Evolutionary conservation across 2,888 invertebrate species (phyloP).

Genomic region (Stictocephala bisonia): DNA sequence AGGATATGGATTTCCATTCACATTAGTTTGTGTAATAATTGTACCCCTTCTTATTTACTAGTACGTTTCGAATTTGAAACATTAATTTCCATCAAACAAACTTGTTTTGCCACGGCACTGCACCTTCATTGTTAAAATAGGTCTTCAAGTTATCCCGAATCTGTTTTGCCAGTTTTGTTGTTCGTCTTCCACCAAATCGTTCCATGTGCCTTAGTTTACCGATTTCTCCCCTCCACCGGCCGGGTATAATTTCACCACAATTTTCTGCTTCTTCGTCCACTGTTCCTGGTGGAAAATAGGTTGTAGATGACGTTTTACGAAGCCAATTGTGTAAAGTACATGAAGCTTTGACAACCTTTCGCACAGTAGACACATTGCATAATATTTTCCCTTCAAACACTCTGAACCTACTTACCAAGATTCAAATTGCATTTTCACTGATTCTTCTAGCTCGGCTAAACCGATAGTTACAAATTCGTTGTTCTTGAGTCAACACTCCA

Average conservation of each 20-base stretch:
- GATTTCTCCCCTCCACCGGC: neutral
- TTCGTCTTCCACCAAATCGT: neutral
- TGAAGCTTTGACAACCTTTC: conserved; percentile 7
- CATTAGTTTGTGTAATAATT: too few relatives aligned
- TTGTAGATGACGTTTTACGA: neutral
- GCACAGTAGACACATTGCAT: neutral
- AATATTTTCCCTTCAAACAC: conserved; percentile 48
- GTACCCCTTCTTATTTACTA: too few relatives aligned
- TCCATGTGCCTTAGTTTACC: neutral
- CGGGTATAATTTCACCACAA: conserved; percentile 21
- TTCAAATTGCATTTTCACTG: conserved; percentile 53
- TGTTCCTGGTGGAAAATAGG: conserved; percentile 17
- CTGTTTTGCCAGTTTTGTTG: conserved; percentile 28
- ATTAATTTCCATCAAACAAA: too few relatives aligned
- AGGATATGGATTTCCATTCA: too few relatives aligned
- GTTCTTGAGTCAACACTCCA: neutral
- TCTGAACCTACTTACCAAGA: conserved; percentile 51
- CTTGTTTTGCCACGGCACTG: conserved; percentile 32
- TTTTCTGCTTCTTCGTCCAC: neutral
- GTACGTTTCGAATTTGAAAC: too few relatives aligned
- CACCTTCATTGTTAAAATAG: conserved; percentile 36
- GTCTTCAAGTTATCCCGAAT: conserved; percentile 7
- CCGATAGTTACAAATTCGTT: conserved; percentile 53
- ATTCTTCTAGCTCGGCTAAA: conserved; percentile 52
- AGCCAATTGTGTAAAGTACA: conserved; percentile 21